Evolutionary conservation across 2,888 invertebrate genomes (phyloP).

Genomic region (Catocala nupta): DNA sequence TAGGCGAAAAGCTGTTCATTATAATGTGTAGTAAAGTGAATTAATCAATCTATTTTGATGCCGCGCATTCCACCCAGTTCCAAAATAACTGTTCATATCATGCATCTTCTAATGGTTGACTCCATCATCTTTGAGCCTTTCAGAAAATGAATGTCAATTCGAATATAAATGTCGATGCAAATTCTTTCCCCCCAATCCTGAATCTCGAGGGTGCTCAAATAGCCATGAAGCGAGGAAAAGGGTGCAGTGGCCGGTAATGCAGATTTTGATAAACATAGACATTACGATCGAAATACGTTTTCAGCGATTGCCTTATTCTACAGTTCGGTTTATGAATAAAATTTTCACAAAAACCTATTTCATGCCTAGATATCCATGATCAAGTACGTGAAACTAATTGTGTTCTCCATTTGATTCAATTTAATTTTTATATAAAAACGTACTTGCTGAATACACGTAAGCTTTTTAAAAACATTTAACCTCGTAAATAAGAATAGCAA

Average conservation of each 20-base stretch:
- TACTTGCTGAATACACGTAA: too few relatives aligned
- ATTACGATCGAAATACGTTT: conserved; percentile 29
- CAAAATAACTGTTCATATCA: conserved; percentile 2
- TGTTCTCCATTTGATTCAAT: too few relatives aligned
- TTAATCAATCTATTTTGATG: too few relatives aligned
- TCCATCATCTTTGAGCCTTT: conserved; percentile 7
- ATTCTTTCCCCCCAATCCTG: conserved; percentile 28
- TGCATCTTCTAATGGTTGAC: conserved; percentile 7
- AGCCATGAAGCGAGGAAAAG: conserved; percentile 48
- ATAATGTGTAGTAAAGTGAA: too few relatives aligned
- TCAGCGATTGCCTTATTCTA: not conserved
- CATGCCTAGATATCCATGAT: too few relatives aligned
- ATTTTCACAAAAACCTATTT: too few relatives aligned
- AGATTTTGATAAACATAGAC: conserved; percentile 36
- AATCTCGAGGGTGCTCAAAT: conserved; percentile 44
- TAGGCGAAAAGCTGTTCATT: too few relatives aligned
- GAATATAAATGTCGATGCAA: conserved; percentile 43
- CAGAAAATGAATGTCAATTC: conserved; percentile 16
- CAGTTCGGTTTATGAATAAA: too few relatives aligned
- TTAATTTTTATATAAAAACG: too few relatives aligned
- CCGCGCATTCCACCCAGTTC: not conserved
- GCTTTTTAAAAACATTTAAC: too few relatives aligned
- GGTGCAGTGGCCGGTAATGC: conserved; percentile 42
- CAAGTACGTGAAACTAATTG: too few relatives aligned
- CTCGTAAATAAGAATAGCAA: too few relatives aligned